Conservation (phyloP, 2,797 vertebrate genomes). For the Ataeniobius toweri region DNA sequence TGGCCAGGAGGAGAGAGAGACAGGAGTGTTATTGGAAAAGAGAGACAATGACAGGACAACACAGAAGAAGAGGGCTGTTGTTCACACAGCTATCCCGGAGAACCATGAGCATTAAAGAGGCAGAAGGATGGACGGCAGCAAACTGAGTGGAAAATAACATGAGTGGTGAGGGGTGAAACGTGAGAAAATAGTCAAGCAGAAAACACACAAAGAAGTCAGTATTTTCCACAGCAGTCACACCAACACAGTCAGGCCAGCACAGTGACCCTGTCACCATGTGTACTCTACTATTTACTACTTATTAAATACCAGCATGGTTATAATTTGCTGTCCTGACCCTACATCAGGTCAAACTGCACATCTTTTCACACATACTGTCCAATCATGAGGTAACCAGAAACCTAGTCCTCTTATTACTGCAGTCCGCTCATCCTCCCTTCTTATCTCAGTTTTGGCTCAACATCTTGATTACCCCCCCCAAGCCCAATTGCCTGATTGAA, state of each 20-base stretch:
- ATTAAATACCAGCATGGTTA: conserved; percentile 55
- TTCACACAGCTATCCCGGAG: conserved; percentile 50
- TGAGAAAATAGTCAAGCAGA: conserved; percentile 31
- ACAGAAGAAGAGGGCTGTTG: conserved; percentile 51
- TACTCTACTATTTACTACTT: conserved; percentile 44
- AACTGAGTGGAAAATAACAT: conserved; percentile 26
- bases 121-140: conserved; percentile 39
- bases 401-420: conserved; percentile 28
- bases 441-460: conserved; percentile 45
- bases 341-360: conserved; percentile 25
- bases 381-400: conserved; percentile 39
- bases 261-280: conserved; percentile 42
- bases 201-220: conserved; percentile 54
- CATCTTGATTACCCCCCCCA: conserved; percentile 39
- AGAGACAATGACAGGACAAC: conserved; percentile 29
- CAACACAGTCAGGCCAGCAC: conserved; percentile 32
- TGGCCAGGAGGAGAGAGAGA: conserved; percentile 35
- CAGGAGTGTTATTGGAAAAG: conserved; percentile 30
- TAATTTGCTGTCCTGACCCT: conserved; percentile 45
- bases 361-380: conserved; percentile 3
- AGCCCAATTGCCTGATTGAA: conserved; percentile 56
- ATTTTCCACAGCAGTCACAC: conserved; percentile 42
- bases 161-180: conserved; percentile 23
- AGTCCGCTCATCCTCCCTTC: conserved; percentile 24
- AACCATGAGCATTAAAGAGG: conserved; percentile 33